Evolutionary conservation across 2,797 vertebrate species (phyloP).

Genomic region (Oreonectes daqikongensis): DNA sequence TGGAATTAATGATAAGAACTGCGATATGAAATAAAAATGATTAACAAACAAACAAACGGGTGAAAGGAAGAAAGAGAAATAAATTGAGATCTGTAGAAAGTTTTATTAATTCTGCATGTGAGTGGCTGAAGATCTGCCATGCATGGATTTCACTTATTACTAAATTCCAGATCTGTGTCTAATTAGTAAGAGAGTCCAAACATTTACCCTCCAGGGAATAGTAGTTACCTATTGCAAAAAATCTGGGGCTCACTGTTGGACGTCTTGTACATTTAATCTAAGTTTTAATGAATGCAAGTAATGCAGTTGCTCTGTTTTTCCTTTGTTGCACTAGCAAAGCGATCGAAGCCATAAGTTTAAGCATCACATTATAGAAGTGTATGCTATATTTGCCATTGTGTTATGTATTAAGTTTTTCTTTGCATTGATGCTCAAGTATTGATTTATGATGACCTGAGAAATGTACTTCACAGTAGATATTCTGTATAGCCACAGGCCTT

Average conservation of each 20-base stretch:
- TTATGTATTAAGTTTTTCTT: constrained; percentile 5
- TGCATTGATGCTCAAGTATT: constrained; percentile 17
- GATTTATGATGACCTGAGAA: constrained; percentile 28
- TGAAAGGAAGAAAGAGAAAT: not conserved
- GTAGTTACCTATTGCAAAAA: constrained; percentile 44
- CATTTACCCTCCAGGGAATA: constrained; percentile 30
- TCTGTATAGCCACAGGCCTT: constrained; percentile 24
- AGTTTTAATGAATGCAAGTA: not conserved
- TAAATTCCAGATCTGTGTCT: constrained; percentile 52
- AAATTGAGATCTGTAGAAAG: constrained; percentile 15
- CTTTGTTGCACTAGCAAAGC: not conserved
- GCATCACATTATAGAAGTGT: not conserved
- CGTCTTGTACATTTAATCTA: constrained; percentile 18
- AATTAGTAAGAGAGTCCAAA: constrained; percentile 52
- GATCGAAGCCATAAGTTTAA: not conserved
- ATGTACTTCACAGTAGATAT: constrained; percentile 30
- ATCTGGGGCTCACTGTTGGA: constrained; percentile 34
- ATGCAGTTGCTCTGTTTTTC: not conserved
- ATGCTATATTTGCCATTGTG: not conserved
- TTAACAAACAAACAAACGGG: constrained; percentile 45
- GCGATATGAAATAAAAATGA: constrained; percentile 48
- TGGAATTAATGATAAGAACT: constrained; percentile 55
- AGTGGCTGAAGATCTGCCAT: constrained; percentile 42
- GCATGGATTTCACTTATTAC: constrained; percentile 60
- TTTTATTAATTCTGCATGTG: constrained; percentile 43